A percentile compares a stretch with the other conserved stretches of the same genome.
These are phyloP conservation scores for Catharus ustulatus DNA, from an alignment of 2,797 vertebrate genomes.

Conservation along the genomic window DNA sequence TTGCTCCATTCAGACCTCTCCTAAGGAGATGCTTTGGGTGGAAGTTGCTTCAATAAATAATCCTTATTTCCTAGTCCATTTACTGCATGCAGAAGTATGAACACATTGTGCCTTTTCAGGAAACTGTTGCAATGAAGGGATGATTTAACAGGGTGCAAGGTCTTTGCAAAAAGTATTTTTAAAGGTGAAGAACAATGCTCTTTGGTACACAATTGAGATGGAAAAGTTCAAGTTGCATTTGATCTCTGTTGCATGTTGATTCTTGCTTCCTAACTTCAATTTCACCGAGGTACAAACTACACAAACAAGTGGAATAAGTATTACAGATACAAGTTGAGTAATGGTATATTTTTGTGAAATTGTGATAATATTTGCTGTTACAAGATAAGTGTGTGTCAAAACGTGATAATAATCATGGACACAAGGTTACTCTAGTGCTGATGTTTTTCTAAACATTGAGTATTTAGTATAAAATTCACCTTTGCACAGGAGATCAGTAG, in stretches of 20 bases:
- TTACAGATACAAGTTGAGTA: slow-evolving; percentile 12
- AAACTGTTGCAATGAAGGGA: slow-evolving; percentile 41
- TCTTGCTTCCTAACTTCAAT: slow-evolving; percentile 30
- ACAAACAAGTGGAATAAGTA: not conserved
- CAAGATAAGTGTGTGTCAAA: slow-evolving; percentile 26
- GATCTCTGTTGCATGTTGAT: slow-evolving; percentile 42
- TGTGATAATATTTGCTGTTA: slow-evolving; percentile 53
- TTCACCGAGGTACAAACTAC: not conserved
- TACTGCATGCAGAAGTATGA: slow-evolving; percentile 76
- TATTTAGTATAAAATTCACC: slow-evolving; percentile 20
- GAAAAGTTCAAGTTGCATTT: slow-evolving; percentile 3
- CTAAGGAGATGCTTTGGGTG: slow-evolving; percentile 63
- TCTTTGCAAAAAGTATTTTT: slow-evolving; percentile 19
- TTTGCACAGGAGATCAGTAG: slow-evolving; percentile 3
- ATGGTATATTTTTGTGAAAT: slow-evolving; percentile 50
- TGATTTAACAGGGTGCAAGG: slow-evolving; percentile 55
- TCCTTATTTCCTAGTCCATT: slow-evolving; percentile 73
- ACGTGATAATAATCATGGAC: not conserved
- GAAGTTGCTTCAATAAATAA: slow-evolving; percentile 60
- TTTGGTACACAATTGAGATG: not conserved
- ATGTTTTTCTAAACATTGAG: not conserved
- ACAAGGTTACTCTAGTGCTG: slow-evolving; percentile 10
- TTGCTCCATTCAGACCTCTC: slow-evolving; percentile 65
- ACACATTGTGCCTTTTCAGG: slow-evolving; percentile 77
- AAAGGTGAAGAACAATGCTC: slow-evolving; percentile 1